Evolutionary conservation across 2,113 vertebrate species (phyloP), one percentile per base, ranked within the genome.

Genomic region (Brachypodius melanocephalos): DNA sequence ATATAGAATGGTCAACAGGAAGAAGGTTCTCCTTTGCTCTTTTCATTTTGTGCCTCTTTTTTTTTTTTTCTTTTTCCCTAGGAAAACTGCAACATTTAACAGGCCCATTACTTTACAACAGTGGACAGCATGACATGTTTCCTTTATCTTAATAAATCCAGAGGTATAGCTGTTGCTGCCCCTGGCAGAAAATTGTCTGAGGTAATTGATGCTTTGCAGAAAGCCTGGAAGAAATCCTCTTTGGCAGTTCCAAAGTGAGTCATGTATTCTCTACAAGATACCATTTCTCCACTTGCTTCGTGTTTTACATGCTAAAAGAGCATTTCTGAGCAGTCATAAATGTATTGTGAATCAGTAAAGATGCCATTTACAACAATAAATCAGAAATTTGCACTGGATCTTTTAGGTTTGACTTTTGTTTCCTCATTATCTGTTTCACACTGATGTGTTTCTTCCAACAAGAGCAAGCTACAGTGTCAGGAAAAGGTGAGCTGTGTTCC

Each of bases 161-260:
- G 85, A 80, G 24, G 34, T 90, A 45, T 9, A 92, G 25, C 22
- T 80, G 22, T 68, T 25, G 2, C 38, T 75, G 38, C 29, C 38
- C 42, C 25, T 83, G 63, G 67, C 85, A 80, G 54, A 16, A 85
- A 48, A 59, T 69, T 78, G 32, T 80, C 52, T 82, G 48, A 85
- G 42, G 26, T 77, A 29, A 55, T 78, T 76, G 52, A 87, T 72
- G 36, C 11, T 93, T 88, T 76, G 32, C 72, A 93, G 91, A 89
- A 93, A 82, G 32, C 48, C 63, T 96, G 88, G 88, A 92, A 88
- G 34, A 85, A 94, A 90, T 92, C 72, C 15, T 63, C 65, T 80
- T 72, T 85, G 67, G 34, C 74, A 72, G 57, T 65, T 91, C 63
- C 51, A 80, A 89, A 85, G 26, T 72, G 71, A 91, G 42, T 77